Evolutionary conservation across 1,140 invertebrate species (phyloP).

Genomic region (Drosophila nikananu): DNA sequence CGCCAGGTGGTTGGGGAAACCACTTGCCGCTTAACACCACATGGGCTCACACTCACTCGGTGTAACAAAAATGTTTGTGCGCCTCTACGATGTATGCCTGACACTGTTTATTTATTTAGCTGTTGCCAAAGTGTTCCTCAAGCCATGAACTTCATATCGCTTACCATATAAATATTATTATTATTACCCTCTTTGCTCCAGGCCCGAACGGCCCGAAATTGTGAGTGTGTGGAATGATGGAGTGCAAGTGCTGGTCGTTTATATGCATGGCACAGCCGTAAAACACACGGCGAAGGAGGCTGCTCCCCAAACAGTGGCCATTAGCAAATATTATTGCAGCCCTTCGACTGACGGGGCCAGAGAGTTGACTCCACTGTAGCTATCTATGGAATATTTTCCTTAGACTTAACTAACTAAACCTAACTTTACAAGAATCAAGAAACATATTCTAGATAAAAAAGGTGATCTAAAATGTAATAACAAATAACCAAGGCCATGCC

Average conservation of each 20-base stretch:
- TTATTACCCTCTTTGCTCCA: constrained; percentile 60
- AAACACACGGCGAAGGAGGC: constrained; percentile 33
- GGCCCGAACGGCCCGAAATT: constrained; percentile 28
- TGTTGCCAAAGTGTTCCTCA: constrained; percentile 63
- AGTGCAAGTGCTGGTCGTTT: constrained; percentile 65
- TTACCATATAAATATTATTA: constrained; percentile 81
- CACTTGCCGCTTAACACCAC: constrained; percentile 50
- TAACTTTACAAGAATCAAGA: neutral
- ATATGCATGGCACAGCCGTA: constrained; percentile 44
- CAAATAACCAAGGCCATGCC: no score
- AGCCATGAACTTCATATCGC: constrained; percentile 72
- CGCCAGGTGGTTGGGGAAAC: constrained; percentile 36
- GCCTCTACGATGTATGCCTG: constrained; percentile 22
- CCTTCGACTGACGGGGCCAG: constrained; percentile 9
- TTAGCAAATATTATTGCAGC: constrained; percentile 72
- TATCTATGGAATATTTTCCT: neutral
- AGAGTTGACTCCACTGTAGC: neutral
- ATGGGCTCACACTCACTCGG: constrained; percentile 44
- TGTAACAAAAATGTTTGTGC: constrained; percentile 16
- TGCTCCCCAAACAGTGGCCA: constrained; percentile 51
- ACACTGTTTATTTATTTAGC: constrained; percentile 76
- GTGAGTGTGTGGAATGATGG: constrained; percentile 51
- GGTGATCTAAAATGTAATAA: no score
- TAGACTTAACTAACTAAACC: no score
- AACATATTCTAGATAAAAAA: neutral